Base-by-base conservation (phyloP, 2,113 vertebrate species). In the Procavia capensis region DNA sequence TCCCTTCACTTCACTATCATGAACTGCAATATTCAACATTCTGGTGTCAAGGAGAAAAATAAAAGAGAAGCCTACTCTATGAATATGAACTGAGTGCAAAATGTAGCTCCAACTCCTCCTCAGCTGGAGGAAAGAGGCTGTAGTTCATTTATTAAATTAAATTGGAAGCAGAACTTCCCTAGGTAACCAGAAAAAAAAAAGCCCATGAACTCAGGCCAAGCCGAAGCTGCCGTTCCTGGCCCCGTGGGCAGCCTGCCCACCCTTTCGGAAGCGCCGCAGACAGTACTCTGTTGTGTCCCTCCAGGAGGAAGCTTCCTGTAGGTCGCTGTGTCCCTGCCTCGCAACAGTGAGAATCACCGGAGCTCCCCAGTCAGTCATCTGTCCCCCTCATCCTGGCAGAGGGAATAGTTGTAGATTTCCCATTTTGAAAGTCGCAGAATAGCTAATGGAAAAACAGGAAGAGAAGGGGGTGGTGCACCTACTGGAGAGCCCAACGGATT, bases 261-360 rank as follows among this genome's bases (percentile, higher is more conserved):
- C 84, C 86, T 63, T 83, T 85, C 8, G 43, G 50, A 97, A 98
- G 93, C 47, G 20, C 43, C 68, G 64, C 75, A 95, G 94, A 88
- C 95, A 41, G 92, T 68, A 31, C 4, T 94, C 85, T 80, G 54
- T 24, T 74, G 63, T 93, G 45, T 25, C 68, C 72, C 81, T 36
- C 72, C 63, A 93, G 72, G 5, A 90, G 86, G 75, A 93, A 95
- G 85, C 89, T 96, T 96, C 97, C 96, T 85, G 91, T 39, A 96
- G 97, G 96, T 78, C 84, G 19, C 6, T 3, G 70, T 64, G 93
- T 91, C 79, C 85, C 93, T 57, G 87, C 54, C 88, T n/a, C 76
- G 39, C 36, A 64, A 5, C 78, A 45, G 24, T 2, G n/a, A 88
- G 82, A 93, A 61, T 5, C 29, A 43, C 91, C 78, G 31, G 84